Evolutionary conservation across 2,113 vertebrate genomes (phyloP).

Genomic region (Eubucco bourcierii): DNA sequence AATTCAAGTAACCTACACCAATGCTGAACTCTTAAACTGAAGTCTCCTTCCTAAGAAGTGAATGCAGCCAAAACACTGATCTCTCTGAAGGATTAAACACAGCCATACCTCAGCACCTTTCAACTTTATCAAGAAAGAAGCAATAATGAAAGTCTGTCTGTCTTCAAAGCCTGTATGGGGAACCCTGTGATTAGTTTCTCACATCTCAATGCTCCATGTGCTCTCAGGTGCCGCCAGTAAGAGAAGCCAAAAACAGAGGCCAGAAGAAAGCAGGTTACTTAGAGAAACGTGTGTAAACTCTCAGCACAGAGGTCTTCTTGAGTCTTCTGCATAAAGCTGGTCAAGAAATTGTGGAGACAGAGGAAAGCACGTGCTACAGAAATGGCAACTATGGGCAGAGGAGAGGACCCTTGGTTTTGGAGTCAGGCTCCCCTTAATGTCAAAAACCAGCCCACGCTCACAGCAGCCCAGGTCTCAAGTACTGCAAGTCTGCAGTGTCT

Average conservation of each 20-base stretch:
- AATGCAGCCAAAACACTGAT: background rate
- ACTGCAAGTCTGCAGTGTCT: accelerated
- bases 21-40: background rate
- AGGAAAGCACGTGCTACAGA: background rate
- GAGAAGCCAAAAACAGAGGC: background rate
- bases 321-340: background rate
- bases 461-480: background rate
- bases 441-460: background rate
- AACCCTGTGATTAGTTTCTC: background rate
- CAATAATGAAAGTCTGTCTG: background rate
- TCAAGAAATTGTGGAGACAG: background rate
- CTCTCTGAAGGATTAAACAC: background rate
- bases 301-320: background rate
- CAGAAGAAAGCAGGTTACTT: background rate
- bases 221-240: background rate
- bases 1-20: background rate
- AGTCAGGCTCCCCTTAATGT: background rate
- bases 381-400: background rate
- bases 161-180: background rate
- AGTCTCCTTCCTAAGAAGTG: background rate
- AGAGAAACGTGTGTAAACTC: background rate
- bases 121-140: background rate
- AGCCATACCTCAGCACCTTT: background rate
- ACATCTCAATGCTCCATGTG: background rate
- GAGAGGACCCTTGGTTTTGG: background rate